Base-by-base conservation (phyloP, 2,113 vertebrate genomes). In the Tautogolabrus adspersus region DNA sequence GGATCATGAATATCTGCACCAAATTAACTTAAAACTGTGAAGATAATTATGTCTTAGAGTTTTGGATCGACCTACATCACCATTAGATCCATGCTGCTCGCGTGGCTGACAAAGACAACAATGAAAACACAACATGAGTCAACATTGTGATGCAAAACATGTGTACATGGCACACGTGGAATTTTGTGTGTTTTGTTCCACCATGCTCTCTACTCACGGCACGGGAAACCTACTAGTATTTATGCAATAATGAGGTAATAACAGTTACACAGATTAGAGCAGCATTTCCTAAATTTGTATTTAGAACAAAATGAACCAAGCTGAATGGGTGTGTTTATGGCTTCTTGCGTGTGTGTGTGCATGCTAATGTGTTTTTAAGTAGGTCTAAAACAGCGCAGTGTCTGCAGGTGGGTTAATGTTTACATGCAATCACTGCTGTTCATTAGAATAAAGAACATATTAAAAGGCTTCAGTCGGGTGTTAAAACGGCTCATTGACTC, bases 351-450 rank as follows among this genome's bases (percentile, higher is more conserved):
- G 75, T 72, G 70, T 83, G 42, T 75, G 69, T 23, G 77, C 70
- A 63, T 86, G 65, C 30, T 75, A 34, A 85, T 84, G 77, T 74
- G 77, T 75, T 87, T 80, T 81, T 83, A 88, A 88, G 64, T 60
- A 71, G 66, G 46, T 73, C 74, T 42, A 71, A 76, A 84, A 58
- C 22, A 75, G 69, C 38, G 42, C 6, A 59, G 60, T 6, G 19
- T 47, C 44, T 75, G 63, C 47, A 42, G 66, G 21, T 26, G 11
- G 71, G 85, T 92, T 92, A 84, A 91, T 87, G 84, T 90, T 85
- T 85, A 87, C 46, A 44, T 74, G 65, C 72, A 46, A 55, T 74
- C 2, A 30, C 0, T 5, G 68, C 38, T 42, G 44, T 44, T 61
- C 52, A 77, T 87, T 87, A 79, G 78, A 75, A 85, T 74, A 57